Conservation (phyloP, 2,797 vertebrate species). For the Cheirogaleus major region DNA sequence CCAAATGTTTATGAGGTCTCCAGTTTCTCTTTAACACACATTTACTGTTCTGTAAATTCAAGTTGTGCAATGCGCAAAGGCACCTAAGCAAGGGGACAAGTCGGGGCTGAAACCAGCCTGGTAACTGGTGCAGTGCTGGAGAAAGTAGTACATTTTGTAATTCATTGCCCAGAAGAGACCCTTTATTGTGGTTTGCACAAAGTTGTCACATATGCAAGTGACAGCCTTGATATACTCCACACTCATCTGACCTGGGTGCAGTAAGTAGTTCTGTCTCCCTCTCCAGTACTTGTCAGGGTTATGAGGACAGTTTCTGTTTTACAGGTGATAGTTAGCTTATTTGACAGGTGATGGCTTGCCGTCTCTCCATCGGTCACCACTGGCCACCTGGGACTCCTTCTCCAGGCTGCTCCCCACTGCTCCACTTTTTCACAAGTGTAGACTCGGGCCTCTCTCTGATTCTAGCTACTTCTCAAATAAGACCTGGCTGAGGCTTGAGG, state of each 20-base stretch:
- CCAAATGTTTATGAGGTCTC: neutral
- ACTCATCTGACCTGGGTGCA: neutral
- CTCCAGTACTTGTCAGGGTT: neutral
- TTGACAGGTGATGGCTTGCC: too few species aligned
- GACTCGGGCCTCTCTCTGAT: neutral
- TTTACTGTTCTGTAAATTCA: neutral
- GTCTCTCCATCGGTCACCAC: neutral
- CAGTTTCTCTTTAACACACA: neutral
- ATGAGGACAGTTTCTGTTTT: neutral
- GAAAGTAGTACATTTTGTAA: neutral
- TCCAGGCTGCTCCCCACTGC: neutral
- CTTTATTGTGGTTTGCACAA: neutral
- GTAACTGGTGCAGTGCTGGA: neutral
- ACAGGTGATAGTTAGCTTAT: neutral
- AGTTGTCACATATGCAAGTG: too few species aligned
- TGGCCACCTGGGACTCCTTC: neutral
- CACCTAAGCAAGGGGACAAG: neutral
- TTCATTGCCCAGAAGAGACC: neutral
- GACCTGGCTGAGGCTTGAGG: neutral
- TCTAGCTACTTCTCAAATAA: neutral
- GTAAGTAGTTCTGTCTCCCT: neutral
- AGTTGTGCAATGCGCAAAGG: neutral
- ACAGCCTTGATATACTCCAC: neutral
- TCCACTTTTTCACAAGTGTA: neutral
- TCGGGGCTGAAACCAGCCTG: neutral